Percentiles rank a stretch among this genome's conserved stretches.
Evolutionary conservation across 2,797 vertebrate genomes (phyloP).

Genomic region (Meriones psammophilus): DNA sequence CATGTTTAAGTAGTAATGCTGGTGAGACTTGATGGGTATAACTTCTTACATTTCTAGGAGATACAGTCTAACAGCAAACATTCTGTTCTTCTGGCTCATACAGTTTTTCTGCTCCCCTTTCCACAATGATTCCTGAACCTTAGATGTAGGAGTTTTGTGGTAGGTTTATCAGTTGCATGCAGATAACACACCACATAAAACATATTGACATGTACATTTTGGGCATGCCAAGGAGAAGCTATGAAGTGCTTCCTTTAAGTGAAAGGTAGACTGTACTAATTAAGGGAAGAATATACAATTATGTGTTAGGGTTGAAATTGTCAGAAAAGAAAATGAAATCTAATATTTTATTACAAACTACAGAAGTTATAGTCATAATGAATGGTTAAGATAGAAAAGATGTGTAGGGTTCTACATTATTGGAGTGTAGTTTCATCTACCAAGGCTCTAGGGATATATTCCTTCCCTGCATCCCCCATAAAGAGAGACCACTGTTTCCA

Average conservation of each 20-base stretch:
- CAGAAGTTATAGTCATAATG: background rate
- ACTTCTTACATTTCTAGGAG: background rate
- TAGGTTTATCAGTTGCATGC: background rate
- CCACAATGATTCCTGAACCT: background rate
- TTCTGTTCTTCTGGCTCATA: background rate
- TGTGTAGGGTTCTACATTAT: background rate
- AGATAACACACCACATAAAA: background rate
- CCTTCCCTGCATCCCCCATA: background rate
- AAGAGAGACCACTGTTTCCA: background rate
- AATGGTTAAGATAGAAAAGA: background rate
- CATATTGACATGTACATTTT: background rate
- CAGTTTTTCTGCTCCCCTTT: background rate
- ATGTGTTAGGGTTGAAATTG: background rate
- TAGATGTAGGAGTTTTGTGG: background rate
- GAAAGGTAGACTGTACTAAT: background rate
- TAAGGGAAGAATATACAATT: background rate
- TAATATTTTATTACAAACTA: background rate
- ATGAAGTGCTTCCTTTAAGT: background rate
- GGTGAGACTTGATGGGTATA: background rate
- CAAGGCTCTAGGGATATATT: background rate
- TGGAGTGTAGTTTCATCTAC: background rate
- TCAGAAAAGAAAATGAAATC: slow-evolving; percentile 21
- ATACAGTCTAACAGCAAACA: background rate
- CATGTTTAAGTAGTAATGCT: background rate
- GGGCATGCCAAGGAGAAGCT: background rate